phyloP scores from a whole-genome alignment of 1,140 invertebrate species.

The Andricus grossulariae region DNA sequence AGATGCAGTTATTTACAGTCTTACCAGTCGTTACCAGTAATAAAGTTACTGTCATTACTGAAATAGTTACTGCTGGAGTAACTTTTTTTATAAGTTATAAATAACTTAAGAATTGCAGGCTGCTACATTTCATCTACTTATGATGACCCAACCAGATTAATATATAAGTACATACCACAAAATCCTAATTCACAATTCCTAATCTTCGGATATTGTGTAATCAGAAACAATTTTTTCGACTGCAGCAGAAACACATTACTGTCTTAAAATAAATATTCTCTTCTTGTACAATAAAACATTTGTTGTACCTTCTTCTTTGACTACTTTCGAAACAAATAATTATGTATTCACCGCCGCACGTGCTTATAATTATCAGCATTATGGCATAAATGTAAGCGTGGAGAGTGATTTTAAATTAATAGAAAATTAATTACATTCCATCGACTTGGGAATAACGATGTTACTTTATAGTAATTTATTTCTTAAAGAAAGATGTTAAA shows the following conservation, averaged over 20 bases:
- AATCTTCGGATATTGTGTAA: neutral
- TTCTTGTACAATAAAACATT: neutral
- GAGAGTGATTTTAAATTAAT: conserved; percentile 13
- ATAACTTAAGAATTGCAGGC: too few relatives aligned
- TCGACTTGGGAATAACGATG: conserved; percentile 4
- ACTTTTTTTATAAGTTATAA: neutral
- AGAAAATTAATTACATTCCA: conserved; percentile 23
- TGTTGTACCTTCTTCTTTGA: neutral
- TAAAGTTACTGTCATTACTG: too few relatives aligned
- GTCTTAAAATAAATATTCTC: neutral
- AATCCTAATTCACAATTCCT: neutral
- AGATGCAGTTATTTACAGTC: too few relatives aligned
- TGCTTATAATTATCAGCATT: neutral
- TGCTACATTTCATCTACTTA: too few relatives aligned
- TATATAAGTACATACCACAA: neutral
- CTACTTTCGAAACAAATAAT: conserved; percentile 22
- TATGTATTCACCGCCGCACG: conserved; percentile 16
- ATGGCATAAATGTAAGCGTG: neutral
- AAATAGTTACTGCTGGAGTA: too few relatives aligned
- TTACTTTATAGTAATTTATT: conserved; percentile 8
- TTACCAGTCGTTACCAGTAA: too few relatives aligned
- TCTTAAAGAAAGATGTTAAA: neutral
- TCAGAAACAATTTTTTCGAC: neutral
- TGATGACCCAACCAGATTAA: neutral
- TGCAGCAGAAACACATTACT: neutral